Evolutionary conservation across 2,113 vertebrate genomes (phyloP), one percentile per base, ranked within the genome.

Genomic region (Colossoma macropomum): DNA sequence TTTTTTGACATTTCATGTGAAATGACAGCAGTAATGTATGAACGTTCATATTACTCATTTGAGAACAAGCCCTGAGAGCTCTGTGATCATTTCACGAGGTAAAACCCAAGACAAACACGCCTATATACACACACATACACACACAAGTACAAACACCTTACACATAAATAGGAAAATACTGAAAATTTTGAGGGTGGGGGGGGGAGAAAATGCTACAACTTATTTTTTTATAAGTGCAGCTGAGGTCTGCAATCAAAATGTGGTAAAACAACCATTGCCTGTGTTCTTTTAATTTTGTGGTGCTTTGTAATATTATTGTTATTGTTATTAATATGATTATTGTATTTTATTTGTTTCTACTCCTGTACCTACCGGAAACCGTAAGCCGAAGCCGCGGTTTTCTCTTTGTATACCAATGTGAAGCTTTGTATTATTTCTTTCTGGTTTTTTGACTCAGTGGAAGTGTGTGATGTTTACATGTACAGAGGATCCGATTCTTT

Each of bases 381-480:
- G 91, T 85, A 92, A 90, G 88, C 95, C 86, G 94, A 95, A 96
- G 96, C 88, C 89, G 25, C 92, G 93, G 93, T 96, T 90, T 45
- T 96, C 92, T 96, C 97, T 95, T 92, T 93, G 96, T 97, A 97
- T 95, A 96, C 96, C 96, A 95, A 96, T 97, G 97, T 99, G 97
- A 99, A 97, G 95, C 96, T 98, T 97, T 96, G 97, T 98, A 97
- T 95, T 94, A 83, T 94, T 94, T 87, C 91, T 95, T 95, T 97
- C 96, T 96, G 95, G 93, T 97, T 97, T 96, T 95, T 96, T 96
- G 96, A 98, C 97, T 99, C 97, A 97, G 97, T 98, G 96, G 94
- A 98, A 98, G 97, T 98, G 97, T 99, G 97, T 99, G 96, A 98
- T 99, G 97, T 98, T 99, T 99, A 99, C 98, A 99, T 99, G 97